Evolutionary conservation across 2,888 invertebrate genomes (phyloP).

Genomic region (Microctonus brassicae): DNA sequence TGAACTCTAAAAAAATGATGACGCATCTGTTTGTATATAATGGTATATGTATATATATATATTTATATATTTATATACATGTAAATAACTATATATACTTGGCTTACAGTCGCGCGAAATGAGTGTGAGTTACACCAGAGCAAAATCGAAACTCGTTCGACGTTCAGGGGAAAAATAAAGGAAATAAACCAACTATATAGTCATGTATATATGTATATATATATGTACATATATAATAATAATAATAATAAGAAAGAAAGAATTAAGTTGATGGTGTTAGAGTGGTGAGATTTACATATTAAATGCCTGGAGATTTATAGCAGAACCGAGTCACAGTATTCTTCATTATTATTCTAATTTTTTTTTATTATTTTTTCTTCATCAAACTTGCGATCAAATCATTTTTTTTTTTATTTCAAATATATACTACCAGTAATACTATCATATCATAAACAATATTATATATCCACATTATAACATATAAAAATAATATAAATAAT

Average conservation of each 20-base stretch:
- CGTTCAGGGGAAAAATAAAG: slow-evolving; percentile 41
- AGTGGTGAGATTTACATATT: slow-evolving; percentile 66
- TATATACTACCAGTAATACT: no score
- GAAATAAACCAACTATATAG: slow-evolving; percentile 13
- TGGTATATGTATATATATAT: background rate
- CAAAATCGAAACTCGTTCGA: slow-evolving; percentile 46
- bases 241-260: slow-evolving; percentile 16
- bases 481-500: background rate
- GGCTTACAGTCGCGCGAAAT: slow-evolving; percentile 9
- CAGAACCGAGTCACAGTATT: slow-evolving; percentile 46
- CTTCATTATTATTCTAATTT: background rate
- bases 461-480: no score
- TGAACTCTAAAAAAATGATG: slow-evolving; percentile 27
- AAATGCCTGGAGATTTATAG: slow-evolving; percentile 69
- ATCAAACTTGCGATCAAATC: background rate
- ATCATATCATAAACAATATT: no score
- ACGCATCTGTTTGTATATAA: slow-evolving; percentile 31
- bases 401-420: background rate
- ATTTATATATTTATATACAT: background rate
- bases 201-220: slow-evolving; percentile 12
- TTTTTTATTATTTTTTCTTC: background rate
- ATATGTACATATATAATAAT: no score
- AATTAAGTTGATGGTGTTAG: slow-evolving; percentile 40
- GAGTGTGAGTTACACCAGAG: slow-evolving; percentile 33
- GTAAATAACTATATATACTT: background rate